Conservation (phyloP, 2,113 vertebrate genomes). For the Periophthalmus modestus region DNA sequence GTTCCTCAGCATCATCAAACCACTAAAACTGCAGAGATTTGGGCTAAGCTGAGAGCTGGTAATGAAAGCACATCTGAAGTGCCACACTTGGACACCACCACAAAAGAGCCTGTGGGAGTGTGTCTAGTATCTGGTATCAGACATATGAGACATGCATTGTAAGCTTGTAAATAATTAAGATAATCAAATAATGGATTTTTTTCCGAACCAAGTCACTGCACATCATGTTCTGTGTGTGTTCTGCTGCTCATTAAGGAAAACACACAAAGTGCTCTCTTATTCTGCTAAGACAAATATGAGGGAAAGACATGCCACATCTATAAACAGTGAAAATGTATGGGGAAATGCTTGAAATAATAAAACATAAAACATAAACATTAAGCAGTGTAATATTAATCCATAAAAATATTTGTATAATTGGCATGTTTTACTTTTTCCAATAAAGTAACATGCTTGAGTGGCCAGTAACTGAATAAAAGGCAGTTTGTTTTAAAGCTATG, state of each 20-base stretch:
- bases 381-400: not conserved
- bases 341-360: not conserved
- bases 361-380: too few species aligned
- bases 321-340: too few species aligned
- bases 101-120: not conserved
- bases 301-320: too few species aligned
- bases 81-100: not conserved
- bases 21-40: conserved; percentile 1
- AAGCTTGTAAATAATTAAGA: not conserved
- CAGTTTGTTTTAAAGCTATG: not conserved
- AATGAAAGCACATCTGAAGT: not conserved
- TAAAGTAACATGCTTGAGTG: not conserved
- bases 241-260: not conserved
- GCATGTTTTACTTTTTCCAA: not conserved
- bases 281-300: not conserved
- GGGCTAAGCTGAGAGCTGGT: not conserved
- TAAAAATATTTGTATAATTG: not conserved
- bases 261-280: not conserved
- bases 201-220: not conserved
- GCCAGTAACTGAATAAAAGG: not conserved
- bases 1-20: conserved; percentile 1
- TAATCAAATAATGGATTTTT: not conserved
- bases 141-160: not conserved
- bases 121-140: not conserved
- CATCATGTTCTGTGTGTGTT: not conserved